phyloP scores from a whole-genome alignment of 2,888 invertebrate genomes.

The Watsonalla binaria region DNA sequence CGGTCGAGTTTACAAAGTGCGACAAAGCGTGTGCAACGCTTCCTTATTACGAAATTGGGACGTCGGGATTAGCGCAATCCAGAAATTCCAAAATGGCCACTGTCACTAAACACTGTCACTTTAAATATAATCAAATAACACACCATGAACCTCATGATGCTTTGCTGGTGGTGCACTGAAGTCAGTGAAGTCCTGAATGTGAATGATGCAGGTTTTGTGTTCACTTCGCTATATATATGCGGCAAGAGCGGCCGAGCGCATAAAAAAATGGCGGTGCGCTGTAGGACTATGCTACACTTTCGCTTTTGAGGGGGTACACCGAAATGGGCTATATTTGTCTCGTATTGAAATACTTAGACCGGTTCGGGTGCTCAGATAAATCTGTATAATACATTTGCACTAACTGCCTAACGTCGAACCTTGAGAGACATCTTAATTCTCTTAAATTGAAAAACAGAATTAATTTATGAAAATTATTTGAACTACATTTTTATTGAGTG shows the following conservation, averaged over 20 bases:
- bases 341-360: conserved; percentile 32
- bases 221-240: conserved; percentile 73
- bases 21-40: conserved; percentile 48
- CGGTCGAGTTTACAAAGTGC: conserved; percentile 36
- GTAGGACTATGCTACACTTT: conserved; percentile 76
- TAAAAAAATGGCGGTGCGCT: conserved; percentile 65
- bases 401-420: neutral
- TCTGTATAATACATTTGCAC: neutral
- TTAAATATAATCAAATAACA: conserved; percentile 37
- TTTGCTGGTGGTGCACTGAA: conserved; percentile 75
- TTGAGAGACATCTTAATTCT: neutral
- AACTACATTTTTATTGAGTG: too few species aligned
- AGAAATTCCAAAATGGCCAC: conserved; percentile 24
- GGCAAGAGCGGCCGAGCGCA: conserved; percentile 69
- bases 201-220: conserved; percentile 72
- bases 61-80: conserved; percentile 34
- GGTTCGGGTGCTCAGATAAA: conserved; percentile 22
- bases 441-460: too few species aligned
- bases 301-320: conserved; percentile 71
- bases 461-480: too few species aligned
- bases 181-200: conserved; percentile 75
- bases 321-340: conserved; percentile 62
- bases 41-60: conserved; percentile 53
- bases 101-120: conserved; percentile 44
- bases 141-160: conserved; percentile 79